These are phyloP conservation scores for Trichogramma evanescens DNA, from an alignment of 2,888 invertebrate genomes.

Conservation along the genomic window DNA sequence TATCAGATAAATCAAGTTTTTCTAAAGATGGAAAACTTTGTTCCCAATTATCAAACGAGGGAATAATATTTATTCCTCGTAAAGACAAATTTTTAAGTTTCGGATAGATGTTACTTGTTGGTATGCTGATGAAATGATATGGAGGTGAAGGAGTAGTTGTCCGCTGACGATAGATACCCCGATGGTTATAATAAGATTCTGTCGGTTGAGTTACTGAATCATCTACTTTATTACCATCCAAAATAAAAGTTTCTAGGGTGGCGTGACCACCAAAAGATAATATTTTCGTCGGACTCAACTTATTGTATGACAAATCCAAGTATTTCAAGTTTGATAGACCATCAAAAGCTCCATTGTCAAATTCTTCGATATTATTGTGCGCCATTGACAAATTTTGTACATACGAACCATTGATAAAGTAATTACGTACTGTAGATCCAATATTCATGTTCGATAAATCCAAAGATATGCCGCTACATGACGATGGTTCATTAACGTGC, in stretches of 20 bases:
- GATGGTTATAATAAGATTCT: background rate
- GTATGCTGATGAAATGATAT: no score
- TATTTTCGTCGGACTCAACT: background rate
- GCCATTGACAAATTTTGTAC: background rate
- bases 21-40: background rate
- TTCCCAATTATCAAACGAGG: background rate
- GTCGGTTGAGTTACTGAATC: background rate
- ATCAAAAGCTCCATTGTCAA: background rate
- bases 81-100: background rate
- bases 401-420: no score
- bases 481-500: no score
- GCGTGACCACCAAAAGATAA: background rate
- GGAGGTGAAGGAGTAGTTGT: no score
- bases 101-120: background rate
- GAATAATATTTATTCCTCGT: background rate
- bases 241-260: background rate
- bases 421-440: no score
- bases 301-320: background rate
- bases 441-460: no score
- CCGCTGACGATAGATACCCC: no score
- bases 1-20: background rate
- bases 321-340: background rate
- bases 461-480: no score
- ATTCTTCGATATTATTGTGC: background rate
- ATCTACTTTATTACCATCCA: background rate